Evolutionary conservation across 2,888 invertebrate genomes (phyloP), one percentile per base, ranked within the genome.

Genomic region (Rhagophthalmus giganteus): DNA sequence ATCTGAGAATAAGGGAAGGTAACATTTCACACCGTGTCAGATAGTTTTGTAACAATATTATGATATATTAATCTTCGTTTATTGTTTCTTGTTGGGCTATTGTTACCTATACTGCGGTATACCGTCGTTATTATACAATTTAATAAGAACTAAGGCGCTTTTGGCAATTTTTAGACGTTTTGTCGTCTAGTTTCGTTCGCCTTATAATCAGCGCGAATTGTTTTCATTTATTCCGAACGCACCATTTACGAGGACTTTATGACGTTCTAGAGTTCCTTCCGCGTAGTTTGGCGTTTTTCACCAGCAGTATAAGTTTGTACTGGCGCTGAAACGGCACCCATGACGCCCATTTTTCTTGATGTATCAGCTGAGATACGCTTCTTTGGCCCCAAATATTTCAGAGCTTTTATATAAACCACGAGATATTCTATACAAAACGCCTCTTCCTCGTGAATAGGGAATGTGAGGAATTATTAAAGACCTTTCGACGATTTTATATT

Each of bases 331-430:
- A 69, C 61, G 63, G 58, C 64, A 65, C 69, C 68, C 68, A 55
- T 48, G 66, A 55, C 64, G 59, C 60, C 61, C 61, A 67, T 69
- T 68, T 66, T 65, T 69, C 66, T 67, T 67, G 65, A 67, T 66
- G 65, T 65, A 66, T 65, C 65, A 64, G 59, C 62, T 60, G 63
- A 66, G 66, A 67, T 69, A 67, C 62, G 60, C 58, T 60, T 53
- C 59, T 59, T 61, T 59, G 59, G 55, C 57, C 46, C 49, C 60
- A 64, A 64, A 65, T 67, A 67, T 67, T 64, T 63, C 56, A 63
- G 59, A 54, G 58, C 61, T 59, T 63, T 62, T 64, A 60, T 63
- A 59, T 5, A 57, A 56, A 54, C 57, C 57, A 46, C 58, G 50
- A 49, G 55, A 57, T 54, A 55, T 58, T 55, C 55, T 53, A 58